Evolutionary conservation across 2,797 vertebrate genomes (phyloP).

Genomic region (Sebastes melanostomus): DNA sequence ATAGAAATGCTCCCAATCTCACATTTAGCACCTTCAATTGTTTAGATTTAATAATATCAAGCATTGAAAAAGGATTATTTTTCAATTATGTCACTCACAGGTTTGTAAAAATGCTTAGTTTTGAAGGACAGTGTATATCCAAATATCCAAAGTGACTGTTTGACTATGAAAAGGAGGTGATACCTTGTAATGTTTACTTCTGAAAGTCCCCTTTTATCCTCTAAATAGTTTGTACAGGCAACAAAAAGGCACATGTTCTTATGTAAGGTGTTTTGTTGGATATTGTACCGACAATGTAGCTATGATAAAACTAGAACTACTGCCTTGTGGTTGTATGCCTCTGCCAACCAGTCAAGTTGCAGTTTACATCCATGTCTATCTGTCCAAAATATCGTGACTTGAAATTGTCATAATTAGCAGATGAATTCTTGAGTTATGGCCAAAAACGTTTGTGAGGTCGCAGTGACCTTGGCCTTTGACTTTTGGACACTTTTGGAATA

Average conservation of each 20-base stretch:
- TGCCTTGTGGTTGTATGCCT: too few species aligned
- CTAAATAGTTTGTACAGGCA: background rate
- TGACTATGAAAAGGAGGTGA: conserved; percentile 38
- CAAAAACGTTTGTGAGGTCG: too few species aligned
- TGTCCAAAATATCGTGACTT: too few species aligned
- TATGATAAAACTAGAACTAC: background rate
- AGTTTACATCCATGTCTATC: too few species aligned
- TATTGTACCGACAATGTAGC: background rate
- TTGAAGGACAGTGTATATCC: background rate
- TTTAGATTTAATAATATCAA: background rate
- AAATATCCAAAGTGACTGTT: conserved; percentile 24
- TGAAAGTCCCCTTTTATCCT: conserved; percentile 8
- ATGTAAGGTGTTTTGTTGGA: background rate
- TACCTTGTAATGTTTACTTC: background rate
- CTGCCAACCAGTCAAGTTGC: too few species aligned
- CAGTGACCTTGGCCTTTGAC: too few species aligned
- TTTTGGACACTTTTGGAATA: too few species aligned
- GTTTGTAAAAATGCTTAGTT: background rate
- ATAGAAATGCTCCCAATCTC: too few species aligned
- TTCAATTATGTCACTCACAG: background rate
- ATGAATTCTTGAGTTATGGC: too few species aligned
- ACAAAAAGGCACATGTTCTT: conserved; percentile 4
- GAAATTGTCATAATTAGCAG: too few species aligned
- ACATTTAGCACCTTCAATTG: too few species aligned
- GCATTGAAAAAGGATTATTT: background rate